phyloP scores from a whole-genome alignment of 2,888 invertebrate genomes.

The Eupsilia transversa region DNA sequence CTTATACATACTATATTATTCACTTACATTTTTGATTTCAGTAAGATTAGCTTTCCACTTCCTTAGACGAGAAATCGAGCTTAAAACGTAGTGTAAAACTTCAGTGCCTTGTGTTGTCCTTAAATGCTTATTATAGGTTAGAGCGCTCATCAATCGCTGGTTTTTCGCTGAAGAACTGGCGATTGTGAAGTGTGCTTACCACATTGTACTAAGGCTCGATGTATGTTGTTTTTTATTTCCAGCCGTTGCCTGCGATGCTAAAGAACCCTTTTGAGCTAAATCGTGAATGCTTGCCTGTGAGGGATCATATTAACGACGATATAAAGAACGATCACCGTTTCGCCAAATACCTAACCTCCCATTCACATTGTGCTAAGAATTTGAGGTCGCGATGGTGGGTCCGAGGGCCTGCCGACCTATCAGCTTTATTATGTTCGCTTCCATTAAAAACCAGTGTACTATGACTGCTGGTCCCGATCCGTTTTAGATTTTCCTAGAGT shows the following conservation, averaged over 20 bases:
- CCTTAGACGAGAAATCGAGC: conserved; percentile 64
- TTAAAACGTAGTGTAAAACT: conserved; percentile 61
- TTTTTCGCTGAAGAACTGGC: conserved; percentile 78
- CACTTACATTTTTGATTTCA: conserved; percentile 71
- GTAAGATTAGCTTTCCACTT: conserved; percentile 71
- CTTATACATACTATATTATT: conserved; percentile 70
- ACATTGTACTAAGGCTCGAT: conserved; percentile 90
- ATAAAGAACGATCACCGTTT: conserved; percentile 88
- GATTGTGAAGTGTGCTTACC: conserved; percentile 83
- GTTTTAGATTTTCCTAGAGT: conserved; percentile 65
- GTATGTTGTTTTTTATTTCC: conserved; percentile 91
- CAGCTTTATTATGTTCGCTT: conserved; percentile 88
- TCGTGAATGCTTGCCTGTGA: conserved; percentile 91
- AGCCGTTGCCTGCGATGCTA: conserved; percentile 91
- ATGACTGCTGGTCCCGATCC: conserved; percentile 84
- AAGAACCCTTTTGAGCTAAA: conserved; percentile 91
- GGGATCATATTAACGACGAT: conserved; percentile 90
- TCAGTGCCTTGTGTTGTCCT: conserved; percentile 78
- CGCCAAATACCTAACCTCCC: conserved; percentile 88
- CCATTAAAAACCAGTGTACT: conserved; percentile 83
- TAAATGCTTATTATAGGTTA: conserved; percentile 87
- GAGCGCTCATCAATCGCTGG: conserved; percentile 79
- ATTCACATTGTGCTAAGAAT: conserved; percentile 89
- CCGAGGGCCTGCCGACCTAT: conserved; percentile 72
- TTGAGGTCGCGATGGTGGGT: conserved; percentile 73